Evolutionary conservation across 2,888 invertebrate species (phyloP), one percentile per base, ranked within the genome.

Genomic region (Elegia similella): DNA sequence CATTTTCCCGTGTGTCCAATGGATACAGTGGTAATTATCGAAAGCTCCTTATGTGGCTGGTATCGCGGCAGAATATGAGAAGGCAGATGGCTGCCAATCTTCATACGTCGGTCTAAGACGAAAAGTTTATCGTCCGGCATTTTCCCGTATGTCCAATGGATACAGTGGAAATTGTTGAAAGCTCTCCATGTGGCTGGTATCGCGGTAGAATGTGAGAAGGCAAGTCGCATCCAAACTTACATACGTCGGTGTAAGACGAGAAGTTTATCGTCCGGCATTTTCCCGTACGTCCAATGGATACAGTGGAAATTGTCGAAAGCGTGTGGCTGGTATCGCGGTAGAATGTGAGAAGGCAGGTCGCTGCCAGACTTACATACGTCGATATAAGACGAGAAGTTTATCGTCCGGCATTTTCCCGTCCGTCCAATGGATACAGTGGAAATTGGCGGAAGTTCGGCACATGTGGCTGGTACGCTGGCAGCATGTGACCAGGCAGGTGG

Each of bases 381-480:
- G n/a, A 43, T 16, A 10, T 42, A 42, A 54, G 29, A 43, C 54
- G 16, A 30, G 12, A 46, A 52, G 10, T 2, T 5, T 10, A 5
- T 17, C 10, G 23, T 23, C 23, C 23, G 46, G 12, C 3, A 46
- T 16, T 34, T 50, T 50, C 38, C 38, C 76, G 75, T 68, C 8
- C 23, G 1, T 0, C 63, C 67, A 80, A 65, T 70, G 88, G 72
- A 70, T 32, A 63, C 64, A 56, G 42, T 44, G 59, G 54, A 63
- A 65, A 76, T 75, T 76, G 75, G 78, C 88, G 87, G 87, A 88
- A 87, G 82, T 80, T 57, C 76, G 62, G 80, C 80, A 79, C 82
- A 82, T 87, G 85, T 82, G 86, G 80, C 78, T n/a, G 76, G 65
- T 23, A 23, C 23, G 5, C 5, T 5, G 23, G 64, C 56, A 42